Evolutionary conservation across 2,888 invertebrate genomes (phyloP), one percentile per base, ranked within the genome.

Genomic region (Andrena fulva): DNA sequence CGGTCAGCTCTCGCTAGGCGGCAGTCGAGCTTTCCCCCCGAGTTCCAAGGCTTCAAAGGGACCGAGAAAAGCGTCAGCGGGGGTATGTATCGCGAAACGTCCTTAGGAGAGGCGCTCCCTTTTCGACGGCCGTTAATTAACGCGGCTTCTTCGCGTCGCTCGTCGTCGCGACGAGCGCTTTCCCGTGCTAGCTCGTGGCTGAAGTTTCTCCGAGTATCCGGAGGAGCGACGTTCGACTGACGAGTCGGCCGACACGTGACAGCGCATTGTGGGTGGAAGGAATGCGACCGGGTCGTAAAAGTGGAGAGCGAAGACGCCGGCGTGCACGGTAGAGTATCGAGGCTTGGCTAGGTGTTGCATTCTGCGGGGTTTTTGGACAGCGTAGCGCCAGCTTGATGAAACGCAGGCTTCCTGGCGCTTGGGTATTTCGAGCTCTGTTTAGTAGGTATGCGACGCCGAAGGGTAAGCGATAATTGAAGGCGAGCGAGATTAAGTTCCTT

Each of bases 101-200:
- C 24, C 62, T 35, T 20, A 33, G 54, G 12, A 35, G 7, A 20
- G 29, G 29, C 33, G 42, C 35, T 48, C 35, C 56, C 59, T 52
- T 50, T 74, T 24, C 42, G 50, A 73, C 64, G 64, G n/a, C 2
- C 66, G 66, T 67, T 74, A 74, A 73, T 74, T 78, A 73, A 67
- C 73, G 67, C 29, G 31, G 20, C 59, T 35, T 27, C 64, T 64
- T 48, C 48, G 64, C 27, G 64, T 48, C 56, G 24, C 31, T 24
- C 24, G 64, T 42, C 56, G 24, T 24, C 20, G 31, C 24, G 12
- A 29, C 60, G 42, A 31, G 10, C 42, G 29, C 59, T 31, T 24
- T 16, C 29, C 27, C 48, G 33, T 48, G 42, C 56, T 10, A 8
- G 27, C 27, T 42, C 63, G 12, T 31, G 50, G 7, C 24, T 8